Conservation (phyloP, 2,888 invertebrate species). For the Athrips mouffetella region DNA sequence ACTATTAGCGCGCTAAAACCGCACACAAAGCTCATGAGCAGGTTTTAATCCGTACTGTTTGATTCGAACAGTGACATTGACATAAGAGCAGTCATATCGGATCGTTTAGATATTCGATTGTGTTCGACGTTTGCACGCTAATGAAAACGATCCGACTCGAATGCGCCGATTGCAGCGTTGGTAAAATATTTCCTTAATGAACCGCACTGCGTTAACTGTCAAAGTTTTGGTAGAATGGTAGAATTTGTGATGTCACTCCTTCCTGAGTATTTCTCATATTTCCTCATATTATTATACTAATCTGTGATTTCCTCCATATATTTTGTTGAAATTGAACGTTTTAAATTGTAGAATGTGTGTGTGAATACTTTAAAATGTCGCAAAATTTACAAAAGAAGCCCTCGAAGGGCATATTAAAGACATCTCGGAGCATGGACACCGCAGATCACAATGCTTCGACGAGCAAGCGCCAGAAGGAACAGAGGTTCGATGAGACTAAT, state of each 20-base stretch:
- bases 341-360: constrained; percentile 41
- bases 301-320: not conserved
- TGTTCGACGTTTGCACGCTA: too few species aligned
- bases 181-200: too few species aligned
- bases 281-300: not conserved
- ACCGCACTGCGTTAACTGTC: too few species aligned
- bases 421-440: constrained; percentile 93
- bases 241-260: too few species aligned
- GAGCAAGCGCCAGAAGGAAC: constrained; percentile 76
- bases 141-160: too few species aligned
- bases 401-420: constrained; percentile 94
- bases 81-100: too few species aligned
- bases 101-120: too few species aligned
- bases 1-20: too few species aligned
- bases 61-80: too few species aligned
- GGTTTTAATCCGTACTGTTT: too few species aligned
- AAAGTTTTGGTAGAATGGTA: not conserved
- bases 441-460: constrained; percentile 67
- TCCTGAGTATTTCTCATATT: not conserved
- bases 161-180: too few species aligned
- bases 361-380: constrained; percentile 74
- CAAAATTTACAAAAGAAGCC: constrained; percentile 91
- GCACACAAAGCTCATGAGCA: too few species aligned
- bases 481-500: constrained; percentile 99
- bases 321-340: not conserved